These are phyloP conservation scores for Microchirus variegatus DNA, from an alignment of 2,797 vertebrate genomes.

Conservation along the genomic window DNA sequence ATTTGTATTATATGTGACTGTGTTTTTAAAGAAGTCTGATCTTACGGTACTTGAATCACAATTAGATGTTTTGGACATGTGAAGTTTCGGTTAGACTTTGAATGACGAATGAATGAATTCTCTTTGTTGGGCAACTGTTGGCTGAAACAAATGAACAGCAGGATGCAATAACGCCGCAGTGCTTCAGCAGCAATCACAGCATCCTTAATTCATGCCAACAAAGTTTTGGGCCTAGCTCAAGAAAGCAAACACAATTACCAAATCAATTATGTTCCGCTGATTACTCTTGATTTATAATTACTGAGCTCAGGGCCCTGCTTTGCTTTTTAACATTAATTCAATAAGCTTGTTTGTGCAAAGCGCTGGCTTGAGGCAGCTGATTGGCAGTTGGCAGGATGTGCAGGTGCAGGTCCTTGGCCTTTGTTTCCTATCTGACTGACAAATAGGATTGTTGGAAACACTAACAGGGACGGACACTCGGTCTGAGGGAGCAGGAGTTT, in stretches of 20 bases:
- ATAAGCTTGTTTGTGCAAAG: constrained; percentile 66
- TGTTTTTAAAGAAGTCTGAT: too few relatives aligned
- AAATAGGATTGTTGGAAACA: constrained; percentile 22
- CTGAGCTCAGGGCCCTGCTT: constrained; percentile 52
- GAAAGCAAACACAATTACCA: constrained; percentile 77
- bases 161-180: constrained; percentile 20
- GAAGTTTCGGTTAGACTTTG: too few relatives aligned
- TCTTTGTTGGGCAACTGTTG: not conserved
- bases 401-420: constrained; percentile 47
- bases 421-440: constrained; percentile 17
- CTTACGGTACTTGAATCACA: too few relatives aligned
- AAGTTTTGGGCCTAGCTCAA: constrained; percentile 62
- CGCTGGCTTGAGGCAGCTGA: constrained; percentile 41
- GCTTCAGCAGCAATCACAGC: constrained; percentile 42
- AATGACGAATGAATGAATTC: too few relatives aligned
- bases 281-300: constrained; percentile 76
- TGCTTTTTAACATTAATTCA: constrained; percentile 73
- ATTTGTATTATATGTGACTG: too few relatives aligned
- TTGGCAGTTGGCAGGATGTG: constrained; percentile 47
- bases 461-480: constrained; percentile 2
- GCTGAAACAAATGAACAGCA: constrained; percentile 14
- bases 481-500: constrained; percentile 11
- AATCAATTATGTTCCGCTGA: constrained; percentile 76
- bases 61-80: too few relatives aligned
- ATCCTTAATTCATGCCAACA: constrained; percentile 51